These are phyloP conservation scores for Callitettix versicolor DNA, from an alignment of 1,140 invertebrate species.

Conservation along the genomic window DNA sequence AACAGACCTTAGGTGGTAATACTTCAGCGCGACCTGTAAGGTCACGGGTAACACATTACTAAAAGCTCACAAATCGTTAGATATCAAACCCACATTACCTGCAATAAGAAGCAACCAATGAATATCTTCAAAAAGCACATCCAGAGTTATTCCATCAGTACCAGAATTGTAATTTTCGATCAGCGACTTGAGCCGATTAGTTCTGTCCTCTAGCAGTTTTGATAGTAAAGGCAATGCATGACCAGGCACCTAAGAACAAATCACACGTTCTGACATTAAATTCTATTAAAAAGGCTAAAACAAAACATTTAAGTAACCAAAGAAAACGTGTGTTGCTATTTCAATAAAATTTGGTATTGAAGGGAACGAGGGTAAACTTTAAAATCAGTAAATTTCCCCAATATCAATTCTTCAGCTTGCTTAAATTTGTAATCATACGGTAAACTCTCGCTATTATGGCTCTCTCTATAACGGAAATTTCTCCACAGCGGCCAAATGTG, in stretches of 20 bases:
- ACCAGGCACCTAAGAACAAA: slow-evolving; percentile 32
- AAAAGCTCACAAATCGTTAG: too few species aligned
- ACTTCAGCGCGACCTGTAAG: too few species aligned
- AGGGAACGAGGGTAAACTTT: too few species aligned
- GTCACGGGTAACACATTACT: too few species aligned
- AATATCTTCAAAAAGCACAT: slow-evolving; percentile 69
- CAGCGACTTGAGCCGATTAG: slow-evolving; percentile 36
- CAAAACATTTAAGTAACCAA: neutral
- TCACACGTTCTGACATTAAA: neutral
- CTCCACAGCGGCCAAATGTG: too few species aligned
- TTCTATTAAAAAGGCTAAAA: neutral
- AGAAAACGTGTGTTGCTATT: slow-evolving; percentile 28
- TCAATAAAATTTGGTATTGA: neutral
- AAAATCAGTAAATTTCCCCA: too few species aligned
- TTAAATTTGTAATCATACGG: too few species aligned
- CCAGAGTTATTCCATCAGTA: slow-evolving; percentile 33
- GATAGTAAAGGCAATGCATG: slow-evolving; percentile 45
- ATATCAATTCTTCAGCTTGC: too few species aligned
- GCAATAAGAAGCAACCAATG: slow-evolving; percentile 79
- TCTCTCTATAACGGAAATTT: too few species aligned
- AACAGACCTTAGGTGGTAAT: too few species aligned
- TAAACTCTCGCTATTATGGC: too few species aligned
- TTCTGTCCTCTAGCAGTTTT: slow-evolving; percentile 51
- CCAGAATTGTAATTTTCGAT: slow-evolving; percentile 32
- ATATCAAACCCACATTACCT: too few species aligned